phyloP scores from a whole-genome alignment of 2,888 invertebrate species.

The Campoletis raptor region DNA sequence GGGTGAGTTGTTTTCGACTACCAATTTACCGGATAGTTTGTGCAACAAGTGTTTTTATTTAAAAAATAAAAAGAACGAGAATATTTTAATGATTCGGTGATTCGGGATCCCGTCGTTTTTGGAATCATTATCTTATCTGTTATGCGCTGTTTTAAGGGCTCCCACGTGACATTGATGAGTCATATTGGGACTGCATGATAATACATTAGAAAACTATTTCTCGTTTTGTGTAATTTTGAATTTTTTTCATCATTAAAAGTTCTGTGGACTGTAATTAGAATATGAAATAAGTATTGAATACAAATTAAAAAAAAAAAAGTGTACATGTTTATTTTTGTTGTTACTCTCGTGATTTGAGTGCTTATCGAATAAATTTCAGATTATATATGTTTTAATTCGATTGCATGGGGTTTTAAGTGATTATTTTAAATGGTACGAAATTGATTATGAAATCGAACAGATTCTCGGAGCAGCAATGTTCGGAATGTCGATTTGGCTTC shows the following conservation, averaged over 20 bases:
- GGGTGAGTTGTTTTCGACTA: slow-evolving; percentile 89
- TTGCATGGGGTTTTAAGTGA: background rate
- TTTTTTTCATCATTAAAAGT: background rate
- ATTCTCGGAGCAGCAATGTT: slow-evolving; percentile 92
- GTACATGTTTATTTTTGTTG: background rate
- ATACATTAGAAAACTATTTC: background rate
- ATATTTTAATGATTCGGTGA: background rate
- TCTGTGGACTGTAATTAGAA: background rate
- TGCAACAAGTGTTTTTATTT: background rate
- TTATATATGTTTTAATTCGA: background rate
- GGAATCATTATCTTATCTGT: background rate
- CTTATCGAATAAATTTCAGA: background rate
- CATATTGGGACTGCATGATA: background rate
- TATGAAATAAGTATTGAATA: background rate
- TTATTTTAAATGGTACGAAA: background rate
- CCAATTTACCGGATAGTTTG: background rate
- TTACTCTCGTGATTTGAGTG: background rate
- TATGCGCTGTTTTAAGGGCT: background rate
- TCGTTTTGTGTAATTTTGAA: background rate
- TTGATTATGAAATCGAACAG: slow-evolving; percentile 85
- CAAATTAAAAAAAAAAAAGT: too few relatives aligned
- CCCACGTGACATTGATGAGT: slow-evolving; percentile 43
- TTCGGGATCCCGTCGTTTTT: background rate
- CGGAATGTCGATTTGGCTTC: slow-evolving; percentile 92
- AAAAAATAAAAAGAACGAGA: background rate